phyloP scores from a whole-genome alignment of 1,140 invertebrate species.

The Streblospio benedicti region DNA sequence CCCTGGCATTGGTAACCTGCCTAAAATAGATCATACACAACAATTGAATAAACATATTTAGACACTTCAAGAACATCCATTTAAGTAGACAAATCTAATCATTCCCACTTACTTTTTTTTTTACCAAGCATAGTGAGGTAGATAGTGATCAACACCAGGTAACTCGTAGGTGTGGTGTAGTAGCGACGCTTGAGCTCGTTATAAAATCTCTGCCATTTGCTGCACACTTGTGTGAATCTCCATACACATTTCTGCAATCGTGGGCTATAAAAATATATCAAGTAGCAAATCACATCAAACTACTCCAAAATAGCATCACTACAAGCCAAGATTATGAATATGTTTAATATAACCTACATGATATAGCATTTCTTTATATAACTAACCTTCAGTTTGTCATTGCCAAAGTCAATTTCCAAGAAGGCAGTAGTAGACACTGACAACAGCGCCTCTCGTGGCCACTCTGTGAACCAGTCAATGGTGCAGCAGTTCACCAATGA shows the following conservation, averaged over 20 bases:
- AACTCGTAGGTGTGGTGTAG: conserved; percentile 82
- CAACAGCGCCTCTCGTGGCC: conserved; percentile 45
- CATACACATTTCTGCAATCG: conserved; percentile 56
- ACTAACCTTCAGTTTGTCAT: conserved; percentile 37
- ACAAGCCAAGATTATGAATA: too few species aligned
- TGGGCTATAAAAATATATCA: conserved; percentile 27
- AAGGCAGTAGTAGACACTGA: conserved; percentile 54
- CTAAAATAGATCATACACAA: conserved; percentile 23
- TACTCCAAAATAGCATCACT: too few species aligned
- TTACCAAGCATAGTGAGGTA: conserved; percentile 64
- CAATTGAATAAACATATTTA: not conserved
- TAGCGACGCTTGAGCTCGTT: conserved; percentile 73
- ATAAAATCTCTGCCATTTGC: conserved; percentile 65
- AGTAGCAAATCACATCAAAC: too few species aligned
- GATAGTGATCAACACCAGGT: conserved; percentile 74
- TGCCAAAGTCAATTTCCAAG: conserved; percentile 39
- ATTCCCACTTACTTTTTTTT: conserved; percentile 44
- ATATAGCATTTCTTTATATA: too few species aligned
- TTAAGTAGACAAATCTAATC: too few species aligned
- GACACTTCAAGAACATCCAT: too few species aligned
- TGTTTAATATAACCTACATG: too few species aligned
- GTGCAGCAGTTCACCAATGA: conserved; percentile 50
- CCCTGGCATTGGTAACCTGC: conserved; percentile 35
- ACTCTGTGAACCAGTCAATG: conserved; percentile 56
- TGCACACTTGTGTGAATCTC: conserved; percentile 61